These are phyloP conservation scores for Stegodyphus dumicola DNA, from an alignment of 1,140 invertebrate genomes.

Conservation along the genomic window DNA sequence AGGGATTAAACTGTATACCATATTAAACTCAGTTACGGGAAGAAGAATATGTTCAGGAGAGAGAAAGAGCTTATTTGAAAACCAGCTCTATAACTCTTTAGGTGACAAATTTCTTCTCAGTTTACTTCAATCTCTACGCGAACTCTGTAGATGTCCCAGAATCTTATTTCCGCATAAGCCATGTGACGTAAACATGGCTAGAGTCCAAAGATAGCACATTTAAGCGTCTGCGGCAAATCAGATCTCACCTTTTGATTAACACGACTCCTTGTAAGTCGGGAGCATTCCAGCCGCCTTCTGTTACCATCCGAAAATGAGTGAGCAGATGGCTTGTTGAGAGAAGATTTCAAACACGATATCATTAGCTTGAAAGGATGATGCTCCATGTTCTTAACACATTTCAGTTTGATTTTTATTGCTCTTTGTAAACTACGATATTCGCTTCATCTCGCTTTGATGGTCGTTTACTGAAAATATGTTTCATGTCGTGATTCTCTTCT, in stretches of 20 bases:
- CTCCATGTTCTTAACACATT: background rate
- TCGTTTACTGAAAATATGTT: too few species aligned
- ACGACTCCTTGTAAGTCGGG: background rate
- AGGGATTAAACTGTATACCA: too few species aligned
- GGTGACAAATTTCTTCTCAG: too few species aligned
- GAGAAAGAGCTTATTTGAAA: too few species aligned
- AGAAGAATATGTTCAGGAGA: too few species aligned
- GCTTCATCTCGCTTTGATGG: too few species aligned
- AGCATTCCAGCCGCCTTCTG: slow-evolving; percentile 14
- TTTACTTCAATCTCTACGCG: too few species aligned
- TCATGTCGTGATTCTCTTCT: too few species aligned
- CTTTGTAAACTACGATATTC: too few species aligned
- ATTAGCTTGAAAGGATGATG: slow-evolving; percentile 40
- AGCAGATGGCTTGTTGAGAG: slow-evolving; percentile 4
- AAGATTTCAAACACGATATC: slow-evolving; percentile 8
- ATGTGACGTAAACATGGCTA: background rate
- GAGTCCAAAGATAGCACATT: background rate
- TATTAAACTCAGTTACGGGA: too few species aligned
- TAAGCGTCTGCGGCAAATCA: slow-evolving; percentile 30
- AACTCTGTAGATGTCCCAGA: background rate
- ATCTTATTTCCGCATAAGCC: background rate
- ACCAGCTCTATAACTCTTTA: too few species aligned
- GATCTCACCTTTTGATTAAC: slow-evolving; percentile 21
- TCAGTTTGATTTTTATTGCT: too few species aligned
- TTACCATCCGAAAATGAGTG: background rate